Base-by-base conservation (phyloP, 2,888 invertebrate species). In the Plebejus melissa region DNA sequence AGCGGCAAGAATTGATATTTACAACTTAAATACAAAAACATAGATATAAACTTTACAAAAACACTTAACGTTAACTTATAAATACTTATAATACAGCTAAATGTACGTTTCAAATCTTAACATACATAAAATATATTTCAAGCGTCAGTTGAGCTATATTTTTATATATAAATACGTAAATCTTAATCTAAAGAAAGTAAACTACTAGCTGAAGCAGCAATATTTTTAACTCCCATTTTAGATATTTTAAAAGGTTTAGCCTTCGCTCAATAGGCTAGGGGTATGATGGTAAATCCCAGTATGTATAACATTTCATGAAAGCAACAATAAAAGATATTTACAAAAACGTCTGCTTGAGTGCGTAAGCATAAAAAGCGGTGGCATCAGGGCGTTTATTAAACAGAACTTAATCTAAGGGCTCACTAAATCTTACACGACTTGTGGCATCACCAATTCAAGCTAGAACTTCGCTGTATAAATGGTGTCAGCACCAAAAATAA, bases 1-100 rank as follows among this genome's bases (percentile, higher is more conserved):
- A 81, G 81, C 81, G 87, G 87, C 87, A 88, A 88, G 87, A 88
- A 80, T 57, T 65, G 50, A 83, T 80, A 85, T 82, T 81, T 79
- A 80, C 79, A 79, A 77, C 60, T 75, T 79, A 77, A 76, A 78
- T 38, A 11, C 5, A 22, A 46, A 74, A 60, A 46, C 11, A 74
- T 65, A 38, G 32, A 9, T 16, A 72, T 74, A 57, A 54, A 57
- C 28, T 74, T 54, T 54, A 74, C 69, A 69, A 46, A 38, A 46
- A 74, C 36, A 38, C 36, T 69, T 69, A 69, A 38, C 2, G 0
- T 69, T 38, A 38, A 13, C 65, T 32, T 36, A 65, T 65, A 13
- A 65, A 16, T n/a, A 13, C 65, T 32, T 36, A 65, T 65, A 13
- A 65, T 36, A 65, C 13, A 65, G 0, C 28, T 65, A 32, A 28